phyloP scores from a whole-genome alignment of 2,797 vertebrate genomes.

The Ptychobarbus kaznakovi region DNA sequence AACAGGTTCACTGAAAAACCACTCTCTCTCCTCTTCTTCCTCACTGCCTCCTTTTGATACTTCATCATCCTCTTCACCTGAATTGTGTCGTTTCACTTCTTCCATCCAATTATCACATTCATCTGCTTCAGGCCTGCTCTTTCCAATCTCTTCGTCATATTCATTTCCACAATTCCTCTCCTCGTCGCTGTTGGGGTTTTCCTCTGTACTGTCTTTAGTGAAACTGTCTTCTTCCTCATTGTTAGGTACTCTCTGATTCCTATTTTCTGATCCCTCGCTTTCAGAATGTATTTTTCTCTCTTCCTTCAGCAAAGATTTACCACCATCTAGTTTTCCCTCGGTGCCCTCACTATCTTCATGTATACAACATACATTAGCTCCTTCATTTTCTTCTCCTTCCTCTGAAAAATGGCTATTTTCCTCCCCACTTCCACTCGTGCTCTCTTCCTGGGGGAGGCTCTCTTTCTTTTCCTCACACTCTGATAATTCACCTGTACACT shows the following conservation, averaged over 20 bases:
- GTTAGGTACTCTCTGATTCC: not conserved
- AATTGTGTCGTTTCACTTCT: not conserved
- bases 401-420: not conserved
- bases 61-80: not conserved
- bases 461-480: constrained; percentile 11
- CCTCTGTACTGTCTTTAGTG: not conserved
- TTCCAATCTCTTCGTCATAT: not conserved
- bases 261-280: not conserved
- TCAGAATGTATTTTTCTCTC: not conserved
- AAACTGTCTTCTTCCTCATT: not conserved
- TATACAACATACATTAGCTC: not conserved
- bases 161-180: not conserved
- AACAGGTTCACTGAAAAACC: constrained; percentile 2
- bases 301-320: not conserved
- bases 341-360: constrained; percentile 1
- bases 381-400: constrained; percentile 1
- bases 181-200: constrained; percentile 7
- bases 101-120: not conserved
- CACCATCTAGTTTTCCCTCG: not conserved
- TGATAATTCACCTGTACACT: not conserved
- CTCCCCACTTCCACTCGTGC: constrained; percentile 8
- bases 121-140: not conserved
- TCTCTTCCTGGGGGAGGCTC: not conserved
- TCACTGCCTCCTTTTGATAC: not conserved
- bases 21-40: not conserved